A percentile compares a stretch with the other conserved stretches of the same genome.
These are phyloP conservation scores for Rhagoletis pomonella DNA, from an alignment of 1,140 invertebrate genomes.

Conservation along the genomic window DNA sequence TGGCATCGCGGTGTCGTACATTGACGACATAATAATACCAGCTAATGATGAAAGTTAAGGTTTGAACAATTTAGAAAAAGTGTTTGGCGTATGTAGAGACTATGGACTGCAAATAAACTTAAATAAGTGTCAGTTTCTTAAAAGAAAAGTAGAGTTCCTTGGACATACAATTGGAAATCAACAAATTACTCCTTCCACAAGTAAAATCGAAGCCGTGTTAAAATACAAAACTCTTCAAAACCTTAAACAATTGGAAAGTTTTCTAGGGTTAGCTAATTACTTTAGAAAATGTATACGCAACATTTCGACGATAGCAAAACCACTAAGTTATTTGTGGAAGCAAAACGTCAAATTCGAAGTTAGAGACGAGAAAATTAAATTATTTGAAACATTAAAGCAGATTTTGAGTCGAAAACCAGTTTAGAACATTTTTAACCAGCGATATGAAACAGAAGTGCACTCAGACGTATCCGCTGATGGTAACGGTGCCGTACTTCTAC, in stretches of 20 bases:
- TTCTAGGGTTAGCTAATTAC: conserved; percentile 71
- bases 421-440: conserved; percentile 64
- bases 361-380: neutral
- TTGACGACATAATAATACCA: neutral
- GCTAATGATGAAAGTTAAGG: conserved; percentile 29
- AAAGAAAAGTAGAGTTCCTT: conserved; percentile 67
- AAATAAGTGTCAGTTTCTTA: conserved; percentile 70
- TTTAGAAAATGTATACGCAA: conserved; percentile 69
- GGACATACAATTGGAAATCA: conserved; percentile 63
- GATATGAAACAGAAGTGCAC: neutral
- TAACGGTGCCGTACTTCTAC: neutral
- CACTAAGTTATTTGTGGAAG: conserved; percentile 57
- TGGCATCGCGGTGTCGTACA: no score
- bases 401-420: conserved; percentile 64
- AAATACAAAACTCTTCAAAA: conserved; percentile 58
- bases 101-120: conserved; percentile 71
- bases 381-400: conserved; percentile 31
- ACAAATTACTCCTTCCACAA: neutral
- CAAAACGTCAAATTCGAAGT: conserved; percentile 8
- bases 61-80: conserved; percentile 60
- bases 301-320: conserved; percentile 65
- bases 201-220: conserved; percentile 65
- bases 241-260: conserved; percentile 64
- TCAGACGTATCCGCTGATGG: neutral
- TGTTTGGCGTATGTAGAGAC: neutral